Evolutionary conservation across 2,888 invertebrate species (phyloP).

Genomic region (Elysia crispata): DNA sequence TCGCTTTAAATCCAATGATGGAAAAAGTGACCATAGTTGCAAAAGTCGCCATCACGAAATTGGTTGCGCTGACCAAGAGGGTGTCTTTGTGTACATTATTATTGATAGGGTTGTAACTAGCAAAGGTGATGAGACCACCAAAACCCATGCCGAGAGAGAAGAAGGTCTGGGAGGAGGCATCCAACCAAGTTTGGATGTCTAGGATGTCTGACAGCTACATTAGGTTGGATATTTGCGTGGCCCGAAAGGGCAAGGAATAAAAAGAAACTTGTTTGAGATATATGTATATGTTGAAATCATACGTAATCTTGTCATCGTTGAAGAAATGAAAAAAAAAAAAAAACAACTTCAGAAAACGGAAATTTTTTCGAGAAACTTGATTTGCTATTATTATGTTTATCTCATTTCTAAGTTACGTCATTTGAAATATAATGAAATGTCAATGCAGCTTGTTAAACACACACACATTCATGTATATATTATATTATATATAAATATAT

Average conservation of each 20-base stretch:
- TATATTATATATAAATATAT: too few relatives aligned
- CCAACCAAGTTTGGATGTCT: constrained; percentile 94
- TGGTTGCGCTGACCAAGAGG: constrained; percentile 92
- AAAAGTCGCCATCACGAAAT: constrained; percentile 95
- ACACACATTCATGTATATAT: too few relatives aligned
- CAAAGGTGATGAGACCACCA: constrained; percentile 95
- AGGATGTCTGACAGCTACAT: constrained; percentile 91
- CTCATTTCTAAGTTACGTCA: too few relatives aligned
- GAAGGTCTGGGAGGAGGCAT: constrained; percentile 97
- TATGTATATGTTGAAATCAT: too few relatives aligned
- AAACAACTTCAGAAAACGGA: too few relatives aligned
- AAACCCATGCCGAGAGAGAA: constrained; percentile 97
- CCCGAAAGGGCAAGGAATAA: too few relatives aligned
- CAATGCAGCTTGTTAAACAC: constrained; percentile 23
- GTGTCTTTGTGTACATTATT: constrained; percentile 97
- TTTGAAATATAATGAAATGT: too few relatives aligned
- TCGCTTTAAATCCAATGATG: constrained; percentile 97
- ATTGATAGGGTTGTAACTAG: constrained; percentile 95
- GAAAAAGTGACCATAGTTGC: constrained; percentile 96
- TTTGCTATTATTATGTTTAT: too few relatives aligned
- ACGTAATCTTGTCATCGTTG: too few relatives aligned
- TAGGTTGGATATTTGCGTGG: constrained; percentile 77
- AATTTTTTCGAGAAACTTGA: too few relatives aligned
- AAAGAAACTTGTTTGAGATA: too few relatives aligned
- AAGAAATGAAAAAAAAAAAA: too few relatives aligned